Evolutionary conservation across 2,797 vertebrate species (phyloP), one percentile per base, ranked within the genome.

Genomic region (Aldrovandia affinis): DNA sequence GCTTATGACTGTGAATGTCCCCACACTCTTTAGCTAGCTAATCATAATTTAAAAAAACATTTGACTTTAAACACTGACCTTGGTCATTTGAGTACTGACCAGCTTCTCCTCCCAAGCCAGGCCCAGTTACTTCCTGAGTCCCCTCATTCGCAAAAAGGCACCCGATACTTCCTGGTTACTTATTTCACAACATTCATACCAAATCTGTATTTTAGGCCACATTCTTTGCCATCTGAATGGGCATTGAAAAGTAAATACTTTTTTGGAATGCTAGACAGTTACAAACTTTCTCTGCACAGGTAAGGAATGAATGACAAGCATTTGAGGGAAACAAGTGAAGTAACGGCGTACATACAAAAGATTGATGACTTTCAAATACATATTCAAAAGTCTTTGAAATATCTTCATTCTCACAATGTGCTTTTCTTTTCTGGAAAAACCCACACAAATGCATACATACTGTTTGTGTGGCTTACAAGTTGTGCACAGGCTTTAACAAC

Each of bases 201-300:
- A 75, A 75, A 44, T 44, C 70, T 75, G 70, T 42, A 0, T 73
- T 44, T 42, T 7, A 42, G 22, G 70, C 39, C 36, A 22, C 70
- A 42, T 25, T 44, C 36, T 75, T 75, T 25, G 10, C 22, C 20
- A 75, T 75, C 28, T 15, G 25, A 42, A 44, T 25, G 70, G 22
- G 39, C 36, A 75, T 42, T 44, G 20, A 9, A 70, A 22, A 39
- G 30, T 70, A 36, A 70, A 39, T 15, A 36, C 15, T 14, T 39
- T 70, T 77, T 47, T 47, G 73, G 73, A 77, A 77, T 77, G 73
- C 47, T 77, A 25, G 39, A 70, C 68, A 70, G 36, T 73, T 73
- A 75, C 33, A 36, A 75, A 44, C 7, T 14, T 22, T 42, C 68
- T 39, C 36, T 77, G 68, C 12, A 39, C 22, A 73, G n/a, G 36